Evolutionary conservation across 2,113 vertebrate genomes (phyloP), one percentile per base, ranked within the genome.

Genomic region (Noturus placidus): DNA sequence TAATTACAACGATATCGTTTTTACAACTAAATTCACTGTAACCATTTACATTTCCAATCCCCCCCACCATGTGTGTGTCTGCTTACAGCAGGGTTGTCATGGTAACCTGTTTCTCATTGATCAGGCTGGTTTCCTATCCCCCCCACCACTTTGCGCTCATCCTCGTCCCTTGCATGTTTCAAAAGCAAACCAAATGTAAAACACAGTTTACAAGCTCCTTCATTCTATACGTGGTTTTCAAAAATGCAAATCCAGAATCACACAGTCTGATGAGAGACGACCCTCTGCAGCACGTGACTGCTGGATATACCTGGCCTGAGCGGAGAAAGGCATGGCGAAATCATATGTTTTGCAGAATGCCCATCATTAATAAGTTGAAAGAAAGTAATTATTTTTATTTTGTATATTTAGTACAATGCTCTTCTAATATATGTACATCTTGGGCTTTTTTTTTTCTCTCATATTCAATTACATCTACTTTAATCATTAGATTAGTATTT

Each of bases 81-180:
- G 79, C 79, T 82, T 82, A 82, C 79, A 61, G 79, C 79, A 61
- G 56, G 56, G 79, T 82, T 82, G 79, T 82, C 79, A 82, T 82
- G 79, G 79, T 61, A 61, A 82, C 79, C 79, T 6, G 33, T 25
- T 82, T 82, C 79, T 61, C 79, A 82, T 61, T 82, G 79, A 82
- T 82, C 33, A 82, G 10, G 33, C 56, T 82, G 79, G 57, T 61
- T 61, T 61, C 79, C 79, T 6, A 1, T 14, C 25, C 27, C 33
- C 42, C 42, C 42, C 42, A 2, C 42, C 22, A 61, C 13, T 35
- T 82, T 22, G 13, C 35, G 0, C 56, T 82, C 57, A 61, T 61
- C 33, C 56, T 38, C 35, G 57, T 15, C 56, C 22, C 22, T 42
- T 61, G 10, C 57, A 82, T 20, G 15, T 61, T 61, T 42, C 10